Evolutionary conservation across 2,113 vertebrate species (phyloP), one percentile per base, ranked within the genome.

Genomic region (Arenaria interpres): DNA sequence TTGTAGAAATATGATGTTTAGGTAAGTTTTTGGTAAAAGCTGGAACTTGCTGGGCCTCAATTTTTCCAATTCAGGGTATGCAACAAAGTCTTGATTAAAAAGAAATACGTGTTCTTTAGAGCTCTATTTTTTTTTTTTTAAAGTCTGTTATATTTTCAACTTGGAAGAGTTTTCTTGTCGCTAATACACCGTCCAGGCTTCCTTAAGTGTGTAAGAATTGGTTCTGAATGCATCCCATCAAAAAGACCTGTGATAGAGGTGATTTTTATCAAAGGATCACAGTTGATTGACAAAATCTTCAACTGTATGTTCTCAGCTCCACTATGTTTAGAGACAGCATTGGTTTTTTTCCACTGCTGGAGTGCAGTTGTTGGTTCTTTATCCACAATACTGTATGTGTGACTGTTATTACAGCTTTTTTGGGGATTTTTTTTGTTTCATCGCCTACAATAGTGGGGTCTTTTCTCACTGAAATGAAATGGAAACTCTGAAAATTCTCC

Each of bases 391-490:
- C 11, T 19, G 2, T 20, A 27, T 25, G 10, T 35, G 21, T 93
- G 57, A 57, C 15, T 73, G 12, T 57, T 16, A 39, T 59, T 53
- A 41, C 23, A 48, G 7, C 14, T 41, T 75, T 48, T 82, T n/a
- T 43, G 35, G 23, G 25, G 24, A 35, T 53, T 57, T 73, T 88
- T 57, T 85, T 84, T 84, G 18, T 24, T 67, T 21, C 18, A 35
- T 43, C 0, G 0, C 11, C 7, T 77, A 8, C 3, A 9, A 5
- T 41, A 56, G 24, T 46, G 59, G 54, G 6, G 5, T 62, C 24
- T 73, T 83, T 74, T 2, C 8, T 89, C 23, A 59, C 17, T 81
- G 46, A 60, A 67, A 14, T 71, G 12, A 72, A 33, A n/a, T 39
- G 17, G 24, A 72, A 84, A 19, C 21, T 64, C 57, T 69, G 21